Evolutionary conservation across 2,113 vertebrate genomes (phyloP).

Genomic region (Indicator indicator): DNA sequence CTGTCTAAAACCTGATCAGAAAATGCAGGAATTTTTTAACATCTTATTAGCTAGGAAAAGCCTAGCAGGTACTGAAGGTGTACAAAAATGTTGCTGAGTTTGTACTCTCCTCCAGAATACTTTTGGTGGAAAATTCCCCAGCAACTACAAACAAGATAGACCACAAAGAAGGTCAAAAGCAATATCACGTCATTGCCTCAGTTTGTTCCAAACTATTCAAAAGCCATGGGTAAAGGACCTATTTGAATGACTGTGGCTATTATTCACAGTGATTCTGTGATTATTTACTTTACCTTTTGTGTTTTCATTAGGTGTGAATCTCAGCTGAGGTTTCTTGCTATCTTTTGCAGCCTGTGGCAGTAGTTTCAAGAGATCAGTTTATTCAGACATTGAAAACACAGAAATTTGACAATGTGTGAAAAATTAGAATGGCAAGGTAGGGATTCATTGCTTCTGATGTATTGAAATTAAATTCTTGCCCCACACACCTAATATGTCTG

Average conservation of each 20-base stretch:
- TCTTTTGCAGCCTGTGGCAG: not conserved
- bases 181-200: not conserved
- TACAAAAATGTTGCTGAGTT: not conserved
- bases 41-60: not conserved
- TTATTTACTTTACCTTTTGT: constrained; percentile 18
- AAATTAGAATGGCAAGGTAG: constrained; percentile 30
- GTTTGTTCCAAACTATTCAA: not conserved
- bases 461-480: constrained; percentile 39
- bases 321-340: not conserved
- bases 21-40: not conserved
- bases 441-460: constrained; percentile 19
- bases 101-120: not conserved
- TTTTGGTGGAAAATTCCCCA: not conserved
- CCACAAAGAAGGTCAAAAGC: not conserved
- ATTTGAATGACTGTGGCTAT: not conserved
- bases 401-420: constrained; percentile 5
- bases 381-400: not conserved
- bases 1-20: not conserved
- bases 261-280: no score
- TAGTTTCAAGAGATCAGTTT: not conserved
- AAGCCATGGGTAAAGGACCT: not conserved
- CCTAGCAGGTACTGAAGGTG: not conserved
- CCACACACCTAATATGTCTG: not conserved
- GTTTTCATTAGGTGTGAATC: constrained; percentile 18
- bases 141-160: not conserved